Percentiles rank a stretch among this genome's conserved stretches.
Conservation (phyloP, 2,113 vertebrate species). For the Sterna hirundo region DNA sequence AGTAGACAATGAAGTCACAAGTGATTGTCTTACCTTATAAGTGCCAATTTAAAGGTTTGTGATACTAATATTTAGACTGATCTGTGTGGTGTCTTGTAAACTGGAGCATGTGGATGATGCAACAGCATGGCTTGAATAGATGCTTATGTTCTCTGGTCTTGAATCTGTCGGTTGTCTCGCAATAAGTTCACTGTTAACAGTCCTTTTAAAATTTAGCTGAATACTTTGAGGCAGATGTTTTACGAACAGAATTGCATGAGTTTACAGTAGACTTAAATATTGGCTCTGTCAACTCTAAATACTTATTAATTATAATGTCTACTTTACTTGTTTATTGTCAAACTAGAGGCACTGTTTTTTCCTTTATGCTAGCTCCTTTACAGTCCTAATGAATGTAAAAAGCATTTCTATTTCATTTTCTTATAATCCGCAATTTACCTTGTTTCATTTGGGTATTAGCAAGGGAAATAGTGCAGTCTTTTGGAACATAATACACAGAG, state of each 20-base stretch:
- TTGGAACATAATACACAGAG: background rate
- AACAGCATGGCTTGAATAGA: slow-evolving; percentile 44
- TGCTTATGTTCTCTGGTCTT: background rate
- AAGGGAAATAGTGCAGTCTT: background rate
- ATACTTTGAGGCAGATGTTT: background rate
- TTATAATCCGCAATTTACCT: background rate
- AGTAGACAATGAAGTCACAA: background rate
- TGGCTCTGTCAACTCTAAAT: background rate
- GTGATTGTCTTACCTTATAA: background rate
- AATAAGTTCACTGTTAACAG: background rate
- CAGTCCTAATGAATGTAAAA: background rate
- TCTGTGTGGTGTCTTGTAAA: background rate
- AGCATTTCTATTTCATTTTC: background rate
- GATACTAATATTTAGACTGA: slow-evolving; percentile 13
- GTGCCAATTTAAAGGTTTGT: background rate
- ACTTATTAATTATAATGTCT: background rate
- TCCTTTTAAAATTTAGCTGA: background rate
- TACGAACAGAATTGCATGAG: background rate
- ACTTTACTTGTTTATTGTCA: background rate
- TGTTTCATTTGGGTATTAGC: background rate
- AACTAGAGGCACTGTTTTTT: background rate
- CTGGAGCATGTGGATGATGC: slow-evolving; percentile 1
- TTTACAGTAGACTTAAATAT: background rate
- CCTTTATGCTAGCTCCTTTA: background rate
- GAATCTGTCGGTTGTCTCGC: background rate